Base-by-base conservation (phyloP, 2,113 vertebrate species). In the Odobenus rosmarus region DNA sequence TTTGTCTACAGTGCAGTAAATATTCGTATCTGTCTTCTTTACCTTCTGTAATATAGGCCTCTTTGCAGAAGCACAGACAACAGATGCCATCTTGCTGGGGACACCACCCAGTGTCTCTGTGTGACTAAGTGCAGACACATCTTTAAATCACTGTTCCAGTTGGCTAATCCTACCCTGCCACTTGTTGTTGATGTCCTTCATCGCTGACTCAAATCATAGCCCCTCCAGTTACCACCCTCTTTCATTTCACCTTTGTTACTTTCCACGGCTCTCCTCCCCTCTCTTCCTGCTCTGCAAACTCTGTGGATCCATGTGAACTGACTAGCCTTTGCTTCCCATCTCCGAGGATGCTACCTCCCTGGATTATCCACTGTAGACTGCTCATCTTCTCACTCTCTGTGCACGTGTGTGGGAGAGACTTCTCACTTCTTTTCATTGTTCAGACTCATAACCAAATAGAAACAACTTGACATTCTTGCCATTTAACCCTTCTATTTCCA, bases 331-430 rank as follows among this genome's bases (percentile, higher is more conserved):
- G 31, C 15, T 33, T 24, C 24, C 31, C 33, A 2, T 23, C 18
- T 21, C 53, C 4, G 1, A 12, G 11, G 33, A 53, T 18, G 18
- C 74, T 53, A 14, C 33, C 49, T 57, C 62, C 46, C 57, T 53
- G 14, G 64, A 31, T 64, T 23, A 33, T 1, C 19, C 9, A 5
- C 1, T 8, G 23, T 46, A 69, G 31, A 36, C 1, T 1, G 36
- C 33, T 64, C 19, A 33, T 57, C 12, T 46, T 16, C 28, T 85
- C 16, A 2, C 59, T 81, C 49, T 84, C 61, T 72, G 53, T 1
- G 23, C 16, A 76, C 8, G 12, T 80, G 16, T 49, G 11, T 24
- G 15, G 28, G 19, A 42, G 14, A 13, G 12, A 49, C 4, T 81
- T 51, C 26, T 28, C 16, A 51, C 16, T 72, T 77, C n/a, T 23